phyloP scores from a whole-genome alignment of 2,888 invertebrate genomes.

The Azorinus chamasolen region DNA sequence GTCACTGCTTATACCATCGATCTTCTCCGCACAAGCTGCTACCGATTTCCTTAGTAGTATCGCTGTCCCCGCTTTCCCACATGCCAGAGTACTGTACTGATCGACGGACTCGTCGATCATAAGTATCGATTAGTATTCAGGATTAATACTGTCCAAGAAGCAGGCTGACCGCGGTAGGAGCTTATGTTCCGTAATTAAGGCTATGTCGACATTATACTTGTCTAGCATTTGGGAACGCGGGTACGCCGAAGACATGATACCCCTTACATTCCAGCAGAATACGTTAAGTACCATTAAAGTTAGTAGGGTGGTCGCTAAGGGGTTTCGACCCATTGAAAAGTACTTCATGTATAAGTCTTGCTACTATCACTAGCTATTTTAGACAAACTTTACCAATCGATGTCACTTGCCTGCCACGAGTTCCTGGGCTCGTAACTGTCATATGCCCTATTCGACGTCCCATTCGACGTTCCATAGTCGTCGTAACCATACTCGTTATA shows the following conservation, averaged over 20 bases:
- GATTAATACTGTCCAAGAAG: constrained; percentile 6
- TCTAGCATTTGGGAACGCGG: background rate
- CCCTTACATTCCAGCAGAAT: constrained; percentile 18
- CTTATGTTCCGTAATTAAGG: constrained; percentile 10
- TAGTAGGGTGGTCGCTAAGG: background rate
- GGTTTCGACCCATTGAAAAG: no score
- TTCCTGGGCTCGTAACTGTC: no score
- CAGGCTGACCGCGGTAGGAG: background rate
- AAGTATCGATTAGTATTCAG: background rate
- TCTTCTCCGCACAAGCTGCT: no score
- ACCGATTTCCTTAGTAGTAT: background rate
- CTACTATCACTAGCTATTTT: no score
- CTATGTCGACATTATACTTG: constrained; percentile 10
- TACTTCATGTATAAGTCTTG: no score
- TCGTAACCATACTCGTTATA: no score
- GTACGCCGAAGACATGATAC: constrained; percentile 16
- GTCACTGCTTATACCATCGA: background rate
- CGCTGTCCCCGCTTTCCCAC: constrained; percentile 14
- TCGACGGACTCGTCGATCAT: constrained; percentile 1
- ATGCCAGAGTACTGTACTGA: constrained; percentile 1
- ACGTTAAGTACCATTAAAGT: background rate
- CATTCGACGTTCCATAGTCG: no score
- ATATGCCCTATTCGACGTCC: no score
- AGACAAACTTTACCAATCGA: no score
- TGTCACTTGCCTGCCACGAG: no score